Evolutionary conservation across 2,888 invertebrate genomes (phyloP).

Genomic region (Adelphocoris suturalis): DNA sequence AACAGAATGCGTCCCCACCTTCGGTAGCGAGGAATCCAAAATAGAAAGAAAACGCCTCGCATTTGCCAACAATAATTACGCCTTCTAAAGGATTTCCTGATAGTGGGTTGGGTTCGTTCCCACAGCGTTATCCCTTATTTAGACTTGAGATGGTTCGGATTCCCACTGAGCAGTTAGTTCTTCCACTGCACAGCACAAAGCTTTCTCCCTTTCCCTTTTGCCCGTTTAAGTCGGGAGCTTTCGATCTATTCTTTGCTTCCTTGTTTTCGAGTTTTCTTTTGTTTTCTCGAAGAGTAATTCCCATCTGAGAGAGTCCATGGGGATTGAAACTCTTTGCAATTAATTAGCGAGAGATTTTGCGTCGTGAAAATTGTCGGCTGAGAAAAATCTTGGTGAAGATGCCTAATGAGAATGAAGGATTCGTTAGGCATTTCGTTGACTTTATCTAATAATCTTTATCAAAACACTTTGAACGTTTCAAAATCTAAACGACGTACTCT

Average conservation of each 20-base stretch:
- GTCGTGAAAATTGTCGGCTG: background rate
- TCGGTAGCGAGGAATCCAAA: too few species aligned
- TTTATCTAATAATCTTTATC: too few species aligned
- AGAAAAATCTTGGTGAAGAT: background rate
- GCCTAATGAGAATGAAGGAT: background rate
- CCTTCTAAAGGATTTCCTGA: background rate
- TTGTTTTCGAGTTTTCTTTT: background rate
- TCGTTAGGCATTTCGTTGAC: too few species aligned
- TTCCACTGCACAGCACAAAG: background rate
- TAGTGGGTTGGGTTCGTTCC: background rate
- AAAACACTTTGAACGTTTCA: too few species aligned
- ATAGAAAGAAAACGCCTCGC: background rate
- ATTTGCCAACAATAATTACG: constrained; percentile 34
- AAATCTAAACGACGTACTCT: too few species aligned
- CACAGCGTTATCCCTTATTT: constrained; percentile 29
- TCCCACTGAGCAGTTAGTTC: constrained; percentile 10
- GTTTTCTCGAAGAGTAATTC: background rate
- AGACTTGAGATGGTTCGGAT: constrained; percentile 1
- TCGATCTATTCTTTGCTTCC: background rate
- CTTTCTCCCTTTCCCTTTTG: background rate
- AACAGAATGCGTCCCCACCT: too few species aligned
- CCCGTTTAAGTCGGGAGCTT: background rate
- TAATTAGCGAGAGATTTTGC: background rate
- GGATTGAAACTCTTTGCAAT: background rate
- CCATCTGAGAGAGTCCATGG: background rate